Evolutionary conservation across 2,888 invertebrate species (phyloP).

Genomic region (Leucophenga maculata): DNA sequence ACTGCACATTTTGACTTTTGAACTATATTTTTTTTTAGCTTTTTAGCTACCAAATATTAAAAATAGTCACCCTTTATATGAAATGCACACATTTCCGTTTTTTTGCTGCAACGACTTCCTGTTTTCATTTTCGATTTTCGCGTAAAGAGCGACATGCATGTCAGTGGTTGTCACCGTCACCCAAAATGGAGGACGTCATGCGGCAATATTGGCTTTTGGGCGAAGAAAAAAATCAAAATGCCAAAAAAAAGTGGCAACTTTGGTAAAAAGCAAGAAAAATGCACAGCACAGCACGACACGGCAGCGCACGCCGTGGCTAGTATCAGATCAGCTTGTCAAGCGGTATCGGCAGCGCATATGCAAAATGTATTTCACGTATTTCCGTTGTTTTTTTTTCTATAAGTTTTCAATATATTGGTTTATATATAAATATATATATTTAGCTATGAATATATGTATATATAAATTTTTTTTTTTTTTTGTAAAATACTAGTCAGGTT

Average conservation of each 20-base stretch:
- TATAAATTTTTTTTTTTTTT: neutral
- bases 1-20: neutral
- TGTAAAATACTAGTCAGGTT: neutral
- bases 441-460: neutral
- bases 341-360: neutral
- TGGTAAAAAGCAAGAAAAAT: neutral
- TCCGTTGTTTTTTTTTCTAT: neutral
- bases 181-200: slow-evolving; percentile 26
- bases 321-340: neutral
- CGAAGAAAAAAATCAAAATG: slow-evolving; percentile 8
- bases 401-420: neutral
- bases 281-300: neutral
- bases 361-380: slow-evolving; percentile 15
- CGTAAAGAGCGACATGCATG: slow-evolving; percentile 38
- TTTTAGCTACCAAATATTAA: too few species aligned
- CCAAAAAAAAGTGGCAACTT: neutral
- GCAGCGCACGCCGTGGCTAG: too few species aligned
- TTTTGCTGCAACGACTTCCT: neutral
- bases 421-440: too few species aligned
- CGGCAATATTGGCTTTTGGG: slow-evolving; percentile 12
- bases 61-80: too few species aligned
- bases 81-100: too few species aligned
- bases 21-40: too few species aligned
- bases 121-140: neutral
- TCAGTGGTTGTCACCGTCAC: slow-evolving; percentile 59